Evolutionary conservation across 2,797 vertebrate species (phyloP), one percentile per base, ranked within the genome.

Genomic region (Pseudomugil gertrudae): DNA sequence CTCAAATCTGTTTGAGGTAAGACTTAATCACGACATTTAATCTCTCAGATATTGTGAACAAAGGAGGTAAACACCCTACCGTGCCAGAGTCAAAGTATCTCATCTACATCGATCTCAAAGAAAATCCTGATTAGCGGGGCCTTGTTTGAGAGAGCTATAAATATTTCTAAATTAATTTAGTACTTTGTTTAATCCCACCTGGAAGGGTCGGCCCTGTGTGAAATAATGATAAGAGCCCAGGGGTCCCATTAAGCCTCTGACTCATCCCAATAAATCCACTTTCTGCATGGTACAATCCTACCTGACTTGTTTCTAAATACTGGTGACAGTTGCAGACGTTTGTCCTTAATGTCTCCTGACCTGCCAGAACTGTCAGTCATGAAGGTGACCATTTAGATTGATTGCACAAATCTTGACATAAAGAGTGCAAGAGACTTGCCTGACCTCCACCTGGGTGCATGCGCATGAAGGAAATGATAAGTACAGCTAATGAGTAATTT

Each of bases 171-270:
- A 79, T 84, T 79, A 53, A 86, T 84, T 86, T 86, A 75, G 79
- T 69, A 87, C 72, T 79, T 89, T 90, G 66, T 80, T 85, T 84
- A 86, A 87, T 69, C 79, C 72, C 40, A 78, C 66, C 78, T 84
- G 68, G 53, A 78, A 70, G 61, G 62, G 45, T 59, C 81, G 64
- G 68, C 71, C 72, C 69, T 59, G 52, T 77, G 76, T 79, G 76
- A 81, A 84, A 79, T 84, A 84, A 83, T 85, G 74, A 84, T 75
- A 78, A 69, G 72, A 78, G 52, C 77, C 74, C 63, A 66, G 66
- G 57, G 76, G 72, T 74, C 73, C 74, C 76, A 84, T 87, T 89
- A 87, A 80, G 81, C 69, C 54, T 66, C 74, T 62, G 50, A 77
- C 72, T 83, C 79, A 84, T 79, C 72, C 73, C 57, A 78, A 78